These are phyloP conservation scores for Callospermophilus lateralis DNA, from an alignment of 2,113 vertebrate genomes.

Conservation along the genomic window DNA sequence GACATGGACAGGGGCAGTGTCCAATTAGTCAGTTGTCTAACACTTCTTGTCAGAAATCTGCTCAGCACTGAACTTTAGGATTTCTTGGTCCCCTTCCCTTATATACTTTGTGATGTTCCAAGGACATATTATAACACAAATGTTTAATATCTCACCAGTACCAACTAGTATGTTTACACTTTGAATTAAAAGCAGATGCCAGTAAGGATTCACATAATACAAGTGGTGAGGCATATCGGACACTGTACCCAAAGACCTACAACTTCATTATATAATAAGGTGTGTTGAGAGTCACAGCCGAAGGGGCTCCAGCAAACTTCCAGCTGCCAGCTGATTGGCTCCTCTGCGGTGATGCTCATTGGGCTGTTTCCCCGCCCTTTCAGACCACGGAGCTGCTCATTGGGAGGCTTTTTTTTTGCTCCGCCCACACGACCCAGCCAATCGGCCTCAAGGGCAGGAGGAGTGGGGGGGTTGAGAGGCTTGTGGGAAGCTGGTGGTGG, in stretches of 20 bases:
- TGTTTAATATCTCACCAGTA: neutral
- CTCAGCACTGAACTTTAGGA: neutral
- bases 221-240: neutral
- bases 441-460: too few relatives aligned
- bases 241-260: neutral
- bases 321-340: too few relatives aligned
- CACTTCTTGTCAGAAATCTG: neutral
- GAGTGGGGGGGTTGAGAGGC: too few relatives aligned
- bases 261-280: neutral
- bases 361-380: too few relatives aligned
- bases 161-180: neutral
- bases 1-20: neutral
- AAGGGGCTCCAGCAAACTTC: too few relatives aligned
- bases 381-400: too few relatives aligned
- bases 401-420: too few relatives aligned
- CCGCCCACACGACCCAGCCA: too few relatives aligned
- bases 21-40: neutral
- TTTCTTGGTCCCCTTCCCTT: neutral
- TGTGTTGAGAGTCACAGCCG: too few relatives aligned
- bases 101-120: neutral
- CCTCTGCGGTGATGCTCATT: too few relatives aligned
- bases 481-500: too few relatives aligned
- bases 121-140: neutral
- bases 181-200: neutral
- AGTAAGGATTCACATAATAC: neutral